These are phyloP conservation scores for Epirrita christyi DNA, from an alignment of 2,888 invertebrate species.

Conservation along the genomic window DNA sequence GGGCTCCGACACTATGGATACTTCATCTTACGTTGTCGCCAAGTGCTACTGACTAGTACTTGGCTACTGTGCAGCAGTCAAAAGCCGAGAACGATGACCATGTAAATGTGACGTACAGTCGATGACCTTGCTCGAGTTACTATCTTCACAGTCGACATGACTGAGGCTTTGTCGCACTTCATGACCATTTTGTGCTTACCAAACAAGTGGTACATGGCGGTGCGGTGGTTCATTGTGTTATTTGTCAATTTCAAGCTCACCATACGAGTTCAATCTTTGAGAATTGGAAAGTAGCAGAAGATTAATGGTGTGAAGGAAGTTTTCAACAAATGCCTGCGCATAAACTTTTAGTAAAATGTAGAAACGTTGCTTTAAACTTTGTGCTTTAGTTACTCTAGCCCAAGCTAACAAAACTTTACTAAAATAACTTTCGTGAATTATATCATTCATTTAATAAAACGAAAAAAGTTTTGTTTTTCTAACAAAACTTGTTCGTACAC, in stretches of 20 bases:
- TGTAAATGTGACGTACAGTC: not conserved
- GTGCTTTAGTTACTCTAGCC: not conserved
- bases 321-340: not conserved
- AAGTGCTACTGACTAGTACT: not conserved
- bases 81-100: not conserved
- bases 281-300: no score
- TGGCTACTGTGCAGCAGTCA: constrained; percentile 5
- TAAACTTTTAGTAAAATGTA: not conserved
- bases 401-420: not conserved
- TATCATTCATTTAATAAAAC: no score
- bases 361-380: not conserved
- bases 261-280: no score
- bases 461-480: no score
- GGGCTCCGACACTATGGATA: not conserved
- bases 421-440: no score
- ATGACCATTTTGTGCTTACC: not conserved
- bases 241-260: no score
- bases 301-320: no score
- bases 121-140: constrained; percentile 3
- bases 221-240: no score
- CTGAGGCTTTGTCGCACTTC: not conserved
- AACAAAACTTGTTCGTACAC: not conserved
- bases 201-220: no score
- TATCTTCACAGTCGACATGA: not conserved
- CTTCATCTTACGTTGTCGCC: constrained; percentile 2